Conservation (phyloP, 2,113 vertebrate genomes). For the Oreochromis tanganicae region DNA sequence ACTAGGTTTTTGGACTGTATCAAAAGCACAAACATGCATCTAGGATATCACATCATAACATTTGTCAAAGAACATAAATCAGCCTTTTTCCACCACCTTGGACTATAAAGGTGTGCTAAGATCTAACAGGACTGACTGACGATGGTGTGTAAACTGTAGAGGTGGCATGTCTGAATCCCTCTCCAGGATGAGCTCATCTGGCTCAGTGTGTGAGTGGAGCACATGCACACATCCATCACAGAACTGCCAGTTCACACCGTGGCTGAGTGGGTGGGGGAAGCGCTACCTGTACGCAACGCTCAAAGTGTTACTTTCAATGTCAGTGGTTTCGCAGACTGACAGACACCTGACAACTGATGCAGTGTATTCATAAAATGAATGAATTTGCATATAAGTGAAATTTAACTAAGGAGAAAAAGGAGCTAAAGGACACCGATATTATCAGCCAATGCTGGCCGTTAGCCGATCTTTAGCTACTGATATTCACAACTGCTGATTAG, state of each 20-base stretch:
- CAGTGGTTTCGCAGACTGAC: neutral
- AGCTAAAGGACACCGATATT: fast-evolving
- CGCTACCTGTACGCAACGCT: neutral
- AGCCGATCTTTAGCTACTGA: neutral
- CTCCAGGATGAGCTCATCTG: slow-evolving; percentile 31
- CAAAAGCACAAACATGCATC: neutral
- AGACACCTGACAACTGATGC: neutral
- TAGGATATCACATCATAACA: neutral
- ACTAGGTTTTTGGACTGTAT: neutral
- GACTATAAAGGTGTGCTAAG: neutral
- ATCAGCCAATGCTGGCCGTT: fast-evolving
- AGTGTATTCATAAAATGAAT: neutral
- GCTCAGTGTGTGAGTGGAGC: neutral
- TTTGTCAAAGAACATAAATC: neutral
- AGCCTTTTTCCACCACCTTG: neutral
- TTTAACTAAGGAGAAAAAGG: neutral
- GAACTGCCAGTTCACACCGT: neutral
- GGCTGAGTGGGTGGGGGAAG: neutral
- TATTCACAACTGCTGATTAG: neutral
- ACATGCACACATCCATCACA: neutral
- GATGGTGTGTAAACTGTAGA: neutral
- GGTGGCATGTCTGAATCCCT: neutral
- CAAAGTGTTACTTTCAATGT: neutral
- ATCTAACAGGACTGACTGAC: neutral
- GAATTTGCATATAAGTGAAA: neutral